Percentiles rank a stretch among this genome's conserved stretches.
phyloP scores from a whole-genome alignment of 2,888 invertebrate genomes.

The Chironomus riparius region DNA sequence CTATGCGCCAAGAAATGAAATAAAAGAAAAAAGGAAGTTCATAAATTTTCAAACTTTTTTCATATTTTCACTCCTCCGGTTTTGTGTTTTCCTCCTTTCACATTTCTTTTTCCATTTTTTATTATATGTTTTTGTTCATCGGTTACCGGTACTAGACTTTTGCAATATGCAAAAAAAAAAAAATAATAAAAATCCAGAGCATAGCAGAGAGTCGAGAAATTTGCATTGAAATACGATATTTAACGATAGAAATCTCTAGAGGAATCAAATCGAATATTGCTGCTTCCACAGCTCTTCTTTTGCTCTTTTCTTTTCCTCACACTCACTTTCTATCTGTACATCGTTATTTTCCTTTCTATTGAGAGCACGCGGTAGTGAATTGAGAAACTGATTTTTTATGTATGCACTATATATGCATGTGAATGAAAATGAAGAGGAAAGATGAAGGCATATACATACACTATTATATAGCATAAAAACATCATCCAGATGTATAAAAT shows the following conservation, averaged over 20 bases:
- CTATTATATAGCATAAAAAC: background rate
- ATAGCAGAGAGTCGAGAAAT: slow-evolving; percentile 5
- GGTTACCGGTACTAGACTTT: background rate
- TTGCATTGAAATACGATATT: slow-evolving; percentile 24
- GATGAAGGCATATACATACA: background rate
- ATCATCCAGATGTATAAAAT: slow-evolving; percentile 26
- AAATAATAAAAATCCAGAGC: background rate
- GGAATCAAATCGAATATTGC: slow-evolving; percentile 24
- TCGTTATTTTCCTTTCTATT: background rate
- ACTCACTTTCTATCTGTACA: background rate
- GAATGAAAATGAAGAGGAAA: background rate
- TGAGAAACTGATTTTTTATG: slow-evolving; percentile 25
- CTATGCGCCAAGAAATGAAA: background rate
- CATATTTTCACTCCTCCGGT: slow-evolving; percentile 16
- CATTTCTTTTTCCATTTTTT: background rate
- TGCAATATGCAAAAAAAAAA: slow-evolving; percentile 21
- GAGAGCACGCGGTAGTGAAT: background rate
- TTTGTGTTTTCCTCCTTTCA: slow-evolving; percentile 14
- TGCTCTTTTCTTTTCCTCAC: background rate
- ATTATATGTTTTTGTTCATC: background rate
- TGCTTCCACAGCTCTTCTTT: background rate
- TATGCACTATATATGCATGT: background rate
- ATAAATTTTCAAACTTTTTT: slow-evolving; percentile 26
- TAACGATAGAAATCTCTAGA: slow-evolving; percentile 23
- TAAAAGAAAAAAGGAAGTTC: slow-evolving; percentile 13